Base-by-base conservation (phyloP, 64 coral and sea anemone species). In the Montipora cactus region DNA sequence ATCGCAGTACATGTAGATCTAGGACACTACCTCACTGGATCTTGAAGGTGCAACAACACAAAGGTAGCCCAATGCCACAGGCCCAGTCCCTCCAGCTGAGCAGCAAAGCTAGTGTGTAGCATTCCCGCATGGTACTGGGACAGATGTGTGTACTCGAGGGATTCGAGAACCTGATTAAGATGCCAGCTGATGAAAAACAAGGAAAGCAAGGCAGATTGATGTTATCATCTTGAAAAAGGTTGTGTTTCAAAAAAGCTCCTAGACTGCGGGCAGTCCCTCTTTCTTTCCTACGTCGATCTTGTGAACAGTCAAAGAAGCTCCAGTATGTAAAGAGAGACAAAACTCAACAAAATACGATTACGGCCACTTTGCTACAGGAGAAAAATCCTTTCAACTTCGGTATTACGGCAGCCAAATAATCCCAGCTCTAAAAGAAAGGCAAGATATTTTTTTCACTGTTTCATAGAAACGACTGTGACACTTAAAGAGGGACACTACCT, bases 51-150 rank as follows among this genome's bases (percentile, higher is more conserved):
- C 23, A 99, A 79, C 20, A 99, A 89, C 68, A 99, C 98, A 83
- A 99, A 99, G 12, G 84, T 85, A 1, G 95, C 92, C 98, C 98
- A 99, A 79, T 99, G 89, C 98, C 98, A 99, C 80, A 96, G 76
- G 9, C 98, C 98, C 55, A 99, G 23, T 52, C 89, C 90, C 82
- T 99, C 98, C 23, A 99, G 74, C 72, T 99, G 98, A 81, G 95
- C 89, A 77, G 98, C 98, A 92, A 96, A 99, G 52, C 80, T 89
- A 79, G 72, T 83, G 95, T 99, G 95, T 23, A 99, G 80, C 25
- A 68, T 61, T 2, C 84, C 92, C 8, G 89, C 69, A 74, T 99
- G 95, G 23, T 92, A 81, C 12, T 96, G 46, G 12, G 98, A 96
- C 47, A 99, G 79, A 37, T 99, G 98, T 7, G 95, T 85, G 87